phyloP scores from a whole-genome alignment of 2,888 invertebrate genomes.

The Antitype chi region DNA sequence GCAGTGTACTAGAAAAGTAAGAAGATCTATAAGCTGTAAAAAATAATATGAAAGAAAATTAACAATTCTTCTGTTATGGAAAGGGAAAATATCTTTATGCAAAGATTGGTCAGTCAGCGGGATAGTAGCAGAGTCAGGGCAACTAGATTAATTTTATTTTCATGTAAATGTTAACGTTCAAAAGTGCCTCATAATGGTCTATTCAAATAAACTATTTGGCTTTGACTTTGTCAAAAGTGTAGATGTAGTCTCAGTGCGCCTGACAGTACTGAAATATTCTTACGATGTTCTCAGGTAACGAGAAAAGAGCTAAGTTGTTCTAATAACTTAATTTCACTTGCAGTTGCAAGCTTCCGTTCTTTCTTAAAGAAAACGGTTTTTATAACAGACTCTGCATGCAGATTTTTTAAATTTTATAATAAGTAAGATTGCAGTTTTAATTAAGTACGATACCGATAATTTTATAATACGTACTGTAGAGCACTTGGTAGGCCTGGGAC shows the following conservation, averaged over 20 bases:
- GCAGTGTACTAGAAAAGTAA: neutral
- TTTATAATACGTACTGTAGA: neutral
- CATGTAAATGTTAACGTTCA: neutral
- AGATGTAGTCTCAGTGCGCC: neutral
- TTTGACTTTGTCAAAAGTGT: neutral
- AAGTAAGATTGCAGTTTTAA: neutral
- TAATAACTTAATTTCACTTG: constrained; percentile 13
- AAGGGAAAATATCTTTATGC: neutral
- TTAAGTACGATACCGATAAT: neutral
- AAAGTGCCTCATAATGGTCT: neutral
- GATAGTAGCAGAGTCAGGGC: neutral
- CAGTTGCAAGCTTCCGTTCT: neutral
- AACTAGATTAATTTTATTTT: neutral
- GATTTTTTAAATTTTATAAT: too few relatives aligned
- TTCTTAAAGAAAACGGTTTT: neutral
- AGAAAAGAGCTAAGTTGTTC: constrained; percentile 5
- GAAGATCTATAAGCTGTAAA: neutral
- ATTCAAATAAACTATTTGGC: neutral
- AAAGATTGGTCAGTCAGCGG: neutral
- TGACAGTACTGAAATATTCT: neutral
- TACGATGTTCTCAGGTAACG: constrained; percentile 2
- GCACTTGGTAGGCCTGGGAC: too few relatives aligned
- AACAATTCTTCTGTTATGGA: neutral
- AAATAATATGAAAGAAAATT: neutral
- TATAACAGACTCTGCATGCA: too few relatives aligned